Evolutionary conservation across 2,888 invertebrate genomes (phyloP).

Genomic region (Conops quadrifasciatus): DNA sequence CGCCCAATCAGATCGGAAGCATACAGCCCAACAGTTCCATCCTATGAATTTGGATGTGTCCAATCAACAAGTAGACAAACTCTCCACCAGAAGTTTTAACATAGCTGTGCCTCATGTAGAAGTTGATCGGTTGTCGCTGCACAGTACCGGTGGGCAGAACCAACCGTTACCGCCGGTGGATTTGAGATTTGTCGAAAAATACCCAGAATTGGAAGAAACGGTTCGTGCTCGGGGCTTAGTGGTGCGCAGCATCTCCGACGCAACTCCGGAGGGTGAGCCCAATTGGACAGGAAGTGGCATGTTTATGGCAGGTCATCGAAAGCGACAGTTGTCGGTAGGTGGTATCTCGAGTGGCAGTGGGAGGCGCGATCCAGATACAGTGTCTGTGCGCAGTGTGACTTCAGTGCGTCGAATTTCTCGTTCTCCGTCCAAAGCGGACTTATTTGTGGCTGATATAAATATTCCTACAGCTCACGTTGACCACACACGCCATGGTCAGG

Average conservation of each 20-base stretch:
- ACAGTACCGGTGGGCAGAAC: slow-evolving; percentile 48
- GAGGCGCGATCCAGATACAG: slow-evolving; percentile 53
- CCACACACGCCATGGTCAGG: slow-evolving; percentile 45
- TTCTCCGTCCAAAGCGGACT: slow-evolving; percentile 60
- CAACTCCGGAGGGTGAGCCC: slow-evolving; percentile 49
- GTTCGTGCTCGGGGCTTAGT: slow-evolving; percentile 58
- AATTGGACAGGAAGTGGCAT: slow-evolving; percentile 37
- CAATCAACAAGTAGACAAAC: slow-evolving; percentile 49
- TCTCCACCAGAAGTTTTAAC: slow-evolving; percentile 55
- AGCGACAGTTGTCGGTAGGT: slow-evolving; percentile 58
- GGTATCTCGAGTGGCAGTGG: slow-evolving; percentile 55
- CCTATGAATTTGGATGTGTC: slow-evolving; percentile 40
- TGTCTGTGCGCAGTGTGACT: slow-evolving; percentile 60
- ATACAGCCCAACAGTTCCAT: slow-evolving; percentile 50
- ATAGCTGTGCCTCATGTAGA: slow-evolving; percentile 43
- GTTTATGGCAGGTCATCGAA: slow-evolving; percentile 49
- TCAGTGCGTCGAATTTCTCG: slow-evolving; percentile 61
- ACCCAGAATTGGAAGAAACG: slow-evolving; percentile 58
- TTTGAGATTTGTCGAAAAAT: slow-evolving; percentile 57
- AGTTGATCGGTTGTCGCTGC: slow-evolving; percentile 50
- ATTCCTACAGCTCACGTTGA: slow-evolving; percentile 49
- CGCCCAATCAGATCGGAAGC: slow-evolving; percentile 25
- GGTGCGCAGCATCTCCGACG: slow-evolving; percentile 61
- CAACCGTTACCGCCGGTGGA: slow-evolving; percentile 49
- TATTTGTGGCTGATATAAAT: slow-evolving; percentile 63